Evolutionary conservation across 1,140 invertebrate species (phyloP), one percentile per base, ranked within the genome.

Genomic region (Papilio machaon): DNA sequence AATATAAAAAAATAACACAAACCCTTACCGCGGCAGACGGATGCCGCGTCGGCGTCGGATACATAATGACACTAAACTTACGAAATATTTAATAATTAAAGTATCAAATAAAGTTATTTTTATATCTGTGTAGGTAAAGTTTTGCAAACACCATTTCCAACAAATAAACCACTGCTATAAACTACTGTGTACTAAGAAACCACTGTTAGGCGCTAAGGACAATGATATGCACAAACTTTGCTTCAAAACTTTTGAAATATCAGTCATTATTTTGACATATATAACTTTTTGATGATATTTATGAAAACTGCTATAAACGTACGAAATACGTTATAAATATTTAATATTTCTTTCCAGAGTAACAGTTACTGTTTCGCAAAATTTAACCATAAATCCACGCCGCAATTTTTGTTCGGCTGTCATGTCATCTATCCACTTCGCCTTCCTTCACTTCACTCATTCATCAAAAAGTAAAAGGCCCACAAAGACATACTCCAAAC

Each of bases 221-320:
- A 93, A 94, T 94, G 93, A 94, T 94, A 92, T 90, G 92, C 92
- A 93, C 88, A 93, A 94, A 94, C 91, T 93, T 94, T 91, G 90
- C 87, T 84, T 88, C 58, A 83, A 91, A 92, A 92, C 91, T 92
- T 94, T 92, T 86, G 83, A 91, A 94, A 88, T 89, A 90, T 91
- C 87, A 89, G 88, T 91, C 92, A 94, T 94, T 91, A 90, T 92
- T 86, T 84, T 87, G 81, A 89, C 87, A 91, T 89, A 83, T 82
- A 87, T 82, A 88, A 90, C 83, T 88, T 86, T 88, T 86, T 86
- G 82, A 60, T 82, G 82, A 73, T 60, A 82, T 83, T 15, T 87
- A 83, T 81, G 70, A 86, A 84, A 79, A 67, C 54, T 64, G 60
- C 77, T 13, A 49, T 79, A 64, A 79, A 79, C 23, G 77, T 79